Evolutionary conservation across 37 sponge, comb jelly and placozoan genomes (phyloP).

Genomic region (Tethya wilhelma): DNA sequence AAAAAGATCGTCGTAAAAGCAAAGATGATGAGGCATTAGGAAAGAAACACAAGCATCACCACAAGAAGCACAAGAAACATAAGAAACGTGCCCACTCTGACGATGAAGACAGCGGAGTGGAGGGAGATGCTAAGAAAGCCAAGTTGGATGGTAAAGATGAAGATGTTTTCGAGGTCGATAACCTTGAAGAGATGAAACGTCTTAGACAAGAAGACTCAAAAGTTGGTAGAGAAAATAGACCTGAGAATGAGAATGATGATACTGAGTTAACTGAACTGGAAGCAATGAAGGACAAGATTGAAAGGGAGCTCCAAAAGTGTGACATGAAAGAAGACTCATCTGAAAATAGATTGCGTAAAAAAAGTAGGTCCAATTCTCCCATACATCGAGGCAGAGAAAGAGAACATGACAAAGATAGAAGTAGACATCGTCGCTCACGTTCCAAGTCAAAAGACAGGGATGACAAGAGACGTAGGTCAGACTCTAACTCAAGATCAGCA

Average conservation of each 20-base stretch:
- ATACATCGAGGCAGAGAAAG: background rate
- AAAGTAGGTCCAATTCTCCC: slow-evolving; percentile 11
- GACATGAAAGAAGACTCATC: slow-evolving; percentile 4
- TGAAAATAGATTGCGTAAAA: background rate
- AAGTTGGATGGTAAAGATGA: background rate
- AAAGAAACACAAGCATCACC: slow-evolving; percentile 59
- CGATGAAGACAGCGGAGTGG: background rate
- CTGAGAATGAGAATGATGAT: slow-evolving; percentile 9
- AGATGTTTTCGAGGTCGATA: slow-evolving; percentile 14
- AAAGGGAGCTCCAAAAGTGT: slow-evolving; percentile 20
- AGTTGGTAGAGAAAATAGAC: background rate
- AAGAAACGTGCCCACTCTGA: slow-evolving; percentile 45
- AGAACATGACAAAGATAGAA: no score
- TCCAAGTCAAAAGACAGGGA: slow-evolving; percentile 13
- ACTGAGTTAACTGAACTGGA: slow-evolving; percentile 25
- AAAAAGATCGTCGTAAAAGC: slow-evolving; percentile 59
- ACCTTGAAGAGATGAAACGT: slow-evolving; percentile 9
- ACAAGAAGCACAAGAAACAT: slow-evolving; percentile 78
- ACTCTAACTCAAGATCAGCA: background rate
- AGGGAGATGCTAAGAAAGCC: slow-evolving; percentile 3
- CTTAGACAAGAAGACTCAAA: slow-evolving; percentile 5
- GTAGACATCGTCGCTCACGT: background rate
- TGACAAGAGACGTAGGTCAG: background rate
- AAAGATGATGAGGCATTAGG: slow-evolving; percentile 13
- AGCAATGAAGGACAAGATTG: slow-evolving; percentile 41